Conservation (phyloP, 2,113 vertebrate species). For the Illadopsis cleaveri region DNA sequence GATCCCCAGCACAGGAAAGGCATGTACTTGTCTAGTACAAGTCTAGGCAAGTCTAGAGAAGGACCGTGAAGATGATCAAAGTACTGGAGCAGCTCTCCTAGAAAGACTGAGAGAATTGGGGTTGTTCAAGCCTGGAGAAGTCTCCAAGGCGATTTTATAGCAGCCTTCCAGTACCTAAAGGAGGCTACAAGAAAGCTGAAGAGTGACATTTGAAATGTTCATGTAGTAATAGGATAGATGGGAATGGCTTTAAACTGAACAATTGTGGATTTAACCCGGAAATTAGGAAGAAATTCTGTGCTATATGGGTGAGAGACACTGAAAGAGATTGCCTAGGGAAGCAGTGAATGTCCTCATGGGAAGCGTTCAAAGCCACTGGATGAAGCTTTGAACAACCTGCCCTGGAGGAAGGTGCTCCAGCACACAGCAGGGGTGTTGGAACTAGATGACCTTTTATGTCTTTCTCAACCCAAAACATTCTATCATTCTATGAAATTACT, state of each 20-base stretch:
- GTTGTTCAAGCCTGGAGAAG: background rate
- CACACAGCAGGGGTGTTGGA: background rate
- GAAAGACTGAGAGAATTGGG: background rate
- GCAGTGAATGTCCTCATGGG: background rate
- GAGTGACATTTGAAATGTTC: background rate
- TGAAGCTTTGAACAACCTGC: background rate
- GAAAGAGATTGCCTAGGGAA: background rate
- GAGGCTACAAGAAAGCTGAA: background rate
- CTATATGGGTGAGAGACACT: background rate
- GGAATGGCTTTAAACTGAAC: background rate
- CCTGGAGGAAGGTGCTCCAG: accelerated
- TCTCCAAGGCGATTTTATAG: background rate
- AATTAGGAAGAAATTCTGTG: background rate
- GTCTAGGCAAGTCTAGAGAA: background rate
- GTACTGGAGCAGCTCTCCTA: background rate
- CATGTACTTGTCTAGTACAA: too few species aligned
- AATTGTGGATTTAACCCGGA: background rate
- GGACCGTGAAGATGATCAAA: background rate
- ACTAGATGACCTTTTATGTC: background rate
- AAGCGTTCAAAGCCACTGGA: background rate
- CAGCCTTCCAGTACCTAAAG: background rate
- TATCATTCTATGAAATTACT: background rate
- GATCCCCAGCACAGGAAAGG: background rate
- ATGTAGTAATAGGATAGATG: background rate
- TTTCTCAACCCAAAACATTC: background rate